Conservation (phyloP, 2,888 invertebrate species). For the Cantharis rufa region DNA sequence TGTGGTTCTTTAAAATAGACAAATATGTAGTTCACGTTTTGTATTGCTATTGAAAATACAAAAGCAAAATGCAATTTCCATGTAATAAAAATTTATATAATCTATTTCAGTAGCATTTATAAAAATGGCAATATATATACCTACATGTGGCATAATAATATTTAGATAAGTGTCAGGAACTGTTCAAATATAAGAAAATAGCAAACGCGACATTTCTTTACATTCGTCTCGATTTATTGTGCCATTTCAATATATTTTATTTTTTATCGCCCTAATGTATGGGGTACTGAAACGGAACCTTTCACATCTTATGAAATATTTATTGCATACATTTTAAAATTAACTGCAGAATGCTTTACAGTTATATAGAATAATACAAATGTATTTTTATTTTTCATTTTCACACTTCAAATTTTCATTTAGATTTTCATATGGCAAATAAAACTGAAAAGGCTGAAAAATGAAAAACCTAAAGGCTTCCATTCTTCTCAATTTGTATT, state of each 20-base stretch:
- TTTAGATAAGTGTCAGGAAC: neutral
- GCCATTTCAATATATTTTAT: neutral
- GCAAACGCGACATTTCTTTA: neutral
- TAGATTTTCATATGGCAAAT: too few species aligned
- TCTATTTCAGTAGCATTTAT: neutral
- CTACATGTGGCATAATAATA: neutral
- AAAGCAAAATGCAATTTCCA: conserved; percentile 5
- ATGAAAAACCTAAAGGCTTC: too few species aligned
- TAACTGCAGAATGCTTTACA: too few species aligned
- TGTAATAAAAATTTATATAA: conserved; percentile 20
- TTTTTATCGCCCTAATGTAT: neutral
- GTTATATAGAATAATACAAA: too few species aligned
- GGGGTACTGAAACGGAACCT: neutral
- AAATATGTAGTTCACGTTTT: conserved; percentile 17
- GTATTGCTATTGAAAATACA: conserved; percentile 16
- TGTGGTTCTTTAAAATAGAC: neutral
- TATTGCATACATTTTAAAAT: too few species aligned
- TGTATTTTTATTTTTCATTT: too few species aligned
- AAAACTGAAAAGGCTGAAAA: too few species aligned
- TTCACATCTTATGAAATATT: neutral
- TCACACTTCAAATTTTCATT: too few species aligned
- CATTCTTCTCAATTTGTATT: too few species aligned
- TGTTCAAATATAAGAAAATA: neutral
- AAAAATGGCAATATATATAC: conserved; percentile 1
- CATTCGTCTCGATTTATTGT: neutral